Conservation (phyloP, 2,888 invertebrate species). For the Zeuzera pyrina region DNA sequence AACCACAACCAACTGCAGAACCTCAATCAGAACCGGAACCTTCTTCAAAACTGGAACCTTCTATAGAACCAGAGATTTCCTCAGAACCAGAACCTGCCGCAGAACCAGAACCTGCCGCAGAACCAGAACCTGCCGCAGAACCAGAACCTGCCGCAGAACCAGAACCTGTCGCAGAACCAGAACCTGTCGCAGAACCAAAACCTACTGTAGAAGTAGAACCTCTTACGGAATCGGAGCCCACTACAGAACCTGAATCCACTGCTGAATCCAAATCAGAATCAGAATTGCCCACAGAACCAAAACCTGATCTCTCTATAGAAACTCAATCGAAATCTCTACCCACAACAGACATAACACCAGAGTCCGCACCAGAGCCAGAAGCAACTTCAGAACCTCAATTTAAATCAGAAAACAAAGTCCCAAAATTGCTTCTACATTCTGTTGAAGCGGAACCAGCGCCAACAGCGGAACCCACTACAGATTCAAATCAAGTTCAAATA, state of each 20-base stretch:
- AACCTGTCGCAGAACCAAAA: constrained; percentile 19
- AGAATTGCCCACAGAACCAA: constrained; percentile 10
- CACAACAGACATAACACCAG: constrained; percentile 21
- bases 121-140: constrained; percentile 19
- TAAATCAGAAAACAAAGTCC: constrained; percentile 6
- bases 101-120: constrained; percentile 21
- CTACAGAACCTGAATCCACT: constrained; percentile 20
- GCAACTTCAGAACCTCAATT: constrained; percentile 19
- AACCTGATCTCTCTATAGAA: constrained; percentile 5
- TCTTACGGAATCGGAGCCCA: constrained; percentile 16
- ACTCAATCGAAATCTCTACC: constrained; percentile 17
- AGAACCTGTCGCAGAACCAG: constrained; percentile 23
- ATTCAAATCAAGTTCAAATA: no score
- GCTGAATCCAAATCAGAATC: constrained; percentile 15
- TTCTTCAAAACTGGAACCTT: constrained; percentile 19
- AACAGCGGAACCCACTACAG: constrained; percentile 27
- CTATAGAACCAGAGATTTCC: no score
- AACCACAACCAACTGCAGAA: constrained; percentile 21
- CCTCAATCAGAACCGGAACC: constrained; percentile 24
- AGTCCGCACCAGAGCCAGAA: constrained; percentile 22
- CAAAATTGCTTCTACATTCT: no score
- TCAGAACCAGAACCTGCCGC: constrained; percentile 25
- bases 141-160: constrained; percentile 22
- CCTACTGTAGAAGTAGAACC: constrained; percentile 20
- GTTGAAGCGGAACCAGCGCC: constrained; percentile 16